phyloP scores from a whole-genome alignment of 2,888 invertebrate genomes.

The Hanleya hanleyi region DNA sequence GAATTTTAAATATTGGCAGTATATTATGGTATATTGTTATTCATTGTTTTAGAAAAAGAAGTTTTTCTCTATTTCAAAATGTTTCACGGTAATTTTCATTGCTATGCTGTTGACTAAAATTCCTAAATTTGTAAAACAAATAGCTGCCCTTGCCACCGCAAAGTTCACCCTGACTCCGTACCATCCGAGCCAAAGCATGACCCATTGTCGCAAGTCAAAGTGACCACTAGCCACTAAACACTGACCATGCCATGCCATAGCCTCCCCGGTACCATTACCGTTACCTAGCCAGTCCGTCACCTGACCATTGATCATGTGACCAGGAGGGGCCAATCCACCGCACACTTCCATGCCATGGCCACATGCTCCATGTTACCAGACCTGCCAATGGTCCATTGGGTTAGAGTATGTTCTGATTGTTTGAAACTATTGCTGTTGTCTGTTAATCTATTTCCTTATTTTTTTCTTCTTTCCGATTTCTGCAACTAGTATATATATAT shows the following conservation, averaged over 20 bases:
- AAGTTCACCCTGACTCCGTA: constrained; percentile 8
- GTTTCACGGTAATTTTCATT: too few relatives aligned
- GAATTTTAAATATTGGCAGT: too few relatives aligned
- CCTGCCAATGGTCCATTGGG: not conserved
- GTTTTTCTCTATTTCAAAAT: too few relatives aligned
- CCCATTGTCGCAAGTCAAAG: not conserved
- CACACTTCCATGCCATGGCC: constrained; percentile 7
- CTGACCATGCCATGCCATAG: constrained; percentile 9
- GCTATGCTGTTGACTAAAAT: not conserved
- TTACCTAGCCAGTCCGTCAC: constrained; percentile 6
- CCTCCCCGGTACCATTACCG: not conserved
- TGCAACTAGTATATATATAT: too few relatives aligned
- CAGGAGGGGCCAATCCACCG: not conserved
- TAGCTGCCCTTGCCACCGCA: constrained; percentile 8
- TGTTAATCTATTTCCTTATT: not conserved
- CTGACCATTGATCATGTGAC: not conserved
- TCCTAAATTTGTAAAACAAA: constrained; percentile 8
- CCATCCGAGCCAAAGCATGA: constrained; percentile 12
- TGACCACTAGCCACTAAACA: constrained; percentile 7
- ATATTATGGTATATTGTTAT: too few relatives aligned
- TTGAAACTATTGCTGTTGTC: not conserved
- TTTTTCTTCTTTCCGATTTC: not conserved
- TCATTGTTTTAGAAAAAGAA: too few relatives aligned
- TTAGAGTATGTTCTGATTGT: not conserved
- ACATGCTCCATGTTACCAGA: not conserved